These are phyloP conservation scores for Prosopocoilus inquinatus DNA, from an alignment of 2,888 invertebrate species.

Conservation along the genomic window DNA sequence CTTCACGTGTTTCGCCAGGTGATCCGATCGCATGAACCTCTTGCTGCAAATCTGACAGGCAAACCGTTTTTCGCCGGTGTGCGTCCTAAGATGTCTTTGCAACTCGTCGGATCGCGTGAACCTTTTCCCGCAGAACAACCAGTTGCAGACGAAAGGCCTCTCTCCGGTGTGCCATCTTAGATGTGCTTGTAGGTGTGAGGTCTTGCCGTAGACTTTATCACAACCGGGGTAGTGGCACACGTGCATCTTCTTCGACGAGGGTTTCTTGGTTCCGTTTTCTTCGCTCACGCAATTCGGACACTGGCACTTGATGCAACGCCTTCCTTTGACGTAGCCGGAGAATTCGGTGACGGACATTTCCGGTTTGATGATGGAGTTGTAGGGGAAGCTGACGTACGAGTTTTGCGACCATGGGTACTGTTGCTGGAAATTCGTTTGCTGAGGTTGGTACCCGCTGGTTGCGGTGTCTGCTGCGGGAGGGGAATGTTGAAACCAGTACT, in stretches of 20 bases:
- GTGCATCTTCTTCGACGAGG: slow-evolving; percentile 79
- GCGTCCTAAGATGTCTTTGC: slow-evolving; percentile 84
- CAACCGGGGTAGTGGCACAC: slow-evolving; percentile 87
- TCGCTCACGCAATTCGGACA: slow-evolving; percentile 81
- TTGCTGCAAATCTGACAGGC: slow-evolving; percentile 85
- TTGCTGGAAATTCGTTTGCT: slow-evolving; percentile 55
- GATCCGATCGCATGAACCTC: slow-evolving; percentile 89
- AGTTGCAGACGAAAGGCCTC: slow-evolving; percentile 84
- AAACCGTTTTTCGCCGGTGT: slow-evolving; percentile 87
- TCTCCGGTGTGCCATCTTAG: slow-evolving; percentile 89
- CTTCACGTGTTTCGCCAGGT: slow-evolving; percentile 89
- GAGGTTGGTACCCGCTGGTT: slow-evolving; percentile 48
- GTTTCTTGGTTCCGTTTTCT: slow-evolving; percentile 75
- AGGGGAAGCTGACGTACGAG: slow-evolving; percentile 48
- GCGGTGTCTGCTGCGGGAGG: slow-evolving; percentile 47
- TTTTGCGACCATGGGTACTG: slow-evolving; percentile 52
- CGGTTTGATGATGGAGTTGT: slow-evolving; percentile 47
- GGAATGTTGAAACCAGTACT: slow-evolving; percentile 48
- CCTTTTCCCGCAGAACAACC: slow-evolving; percentile 85
- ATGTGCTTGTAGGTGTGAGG: slow-evolving; percentile 82
- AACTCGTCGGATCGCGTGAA: slow-evolving; percentile 92
- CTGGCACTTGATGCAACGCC: slow-evolving; percentile 73
- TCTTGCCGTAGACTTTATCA: slow-evolving; percentile 86
- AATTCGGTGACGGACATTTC: slow-evolving; percentile 44
- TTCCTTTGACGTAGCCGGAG: slow-evolving; percentile 53